These are phyloP conservation scores for Trogon melanurus DNA, from an alignment of 2,113 vertebrate species.

Conservation along the genomic window DNA sequence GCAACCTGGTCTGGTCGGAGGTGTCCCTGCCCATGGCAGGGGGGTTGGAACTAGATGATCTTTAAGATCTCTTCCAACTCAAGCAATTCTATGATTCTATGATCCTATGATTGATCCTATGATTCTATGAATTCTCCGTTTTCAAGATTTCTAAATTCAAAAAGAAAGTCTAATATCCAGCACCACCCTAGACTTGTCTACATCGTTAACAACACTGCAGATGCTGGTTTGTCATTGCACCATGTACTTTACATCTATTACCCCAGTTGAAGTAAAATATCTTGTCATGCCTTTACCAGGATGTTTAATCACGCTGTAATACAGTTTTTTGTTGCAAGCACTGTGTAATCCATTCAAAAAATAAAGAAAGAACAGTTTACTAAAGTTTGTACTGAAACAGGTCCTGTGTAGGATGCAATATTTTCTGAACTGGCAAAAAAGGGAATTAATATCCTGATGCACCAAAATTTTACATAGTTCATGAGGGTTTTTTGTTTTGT, in stretches of 20 bases:
- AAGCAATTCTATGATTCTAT: no score
- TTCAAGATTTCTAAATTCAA: neutral
- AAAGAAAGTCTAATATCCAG: neutral
- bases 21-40: no score
- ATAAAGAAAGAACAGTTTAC: neutral
- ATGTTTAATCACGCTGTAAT: neutral
- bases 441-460: neutral
- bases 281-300: neutral
- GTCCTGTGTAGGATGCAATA: neutral
- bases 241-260: neutral
- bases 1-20: no score
- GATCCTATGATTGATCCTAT: no score
- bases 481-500: neutral
- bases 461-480: neutral
- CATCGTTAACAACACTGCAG: neutral
- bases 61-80: no score
- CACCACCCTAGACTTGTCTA: neutral
- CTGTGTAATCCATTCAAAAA: neutral
- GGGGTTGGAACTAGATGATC: no score
- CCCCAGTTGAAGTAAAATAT: neutral
- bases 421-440: neutral
- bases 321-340: neutral
- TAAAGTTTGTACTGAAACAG: neutral
- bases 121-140: neutral
- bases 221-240: neutral